These are phyloP conservation scores for Sitta europaea DNA, from an alignment of 2,113 vertebrate genomes.

Conservation along the genomic window DNA sequence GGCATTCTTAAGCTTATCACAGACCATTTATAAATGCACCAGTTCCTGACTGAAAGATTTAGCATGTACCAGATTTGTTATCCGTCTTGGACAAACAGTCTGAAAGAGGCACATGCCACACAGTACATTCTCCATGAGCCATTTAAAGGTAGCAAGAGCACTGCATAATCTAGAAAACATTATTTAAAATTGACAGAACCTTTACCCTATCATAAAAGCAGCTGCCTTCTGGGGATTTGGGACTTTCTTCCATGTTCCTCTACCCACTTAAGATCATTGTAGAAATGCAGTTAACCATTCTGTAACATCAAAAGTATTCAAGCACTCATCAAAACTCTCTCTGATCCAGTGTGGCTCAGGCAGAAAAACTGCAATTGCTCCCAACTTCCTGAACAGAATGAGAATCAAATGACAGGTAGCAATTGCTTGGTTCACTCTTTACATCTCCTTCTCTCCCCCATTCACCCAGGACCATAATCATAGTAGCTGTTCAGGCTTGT, in stretches of 20 bases:
- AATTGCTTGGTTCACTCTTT: background rate
- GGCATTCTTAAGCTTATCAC: slow-evolving; percentile 60
- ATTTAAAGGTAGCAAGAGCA: slow-evolving; percentile 13
- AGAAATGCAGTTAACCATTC: background rate
- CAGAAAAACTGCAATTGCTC: background rate
- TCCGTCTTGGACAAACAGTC: slow-evolving; percentile 48
- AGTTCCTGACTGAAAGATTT: slow-evolving; percentile 59
- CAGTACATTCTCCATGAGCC: slow-evolving; percentile 39
- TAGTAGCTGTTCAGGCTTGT: background rate
- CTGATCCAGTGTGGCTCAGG: background rate
- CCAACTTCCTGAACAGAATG: background rate
- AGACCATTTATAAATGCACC: slow-evolving; percentile 59
- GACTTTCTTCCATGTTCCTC: background rate
- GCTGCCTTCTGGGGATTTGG: background rate
- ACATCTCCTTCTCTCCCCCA: background rate
- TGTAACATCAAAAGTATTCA: background rate
- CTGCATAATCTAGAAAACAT: slow-evolving; percentile 8
- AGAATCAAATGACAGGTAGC: background rate
- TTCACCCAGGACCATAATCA: background rate
- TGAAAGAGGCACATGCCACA: slow-evolving; percentile 41
- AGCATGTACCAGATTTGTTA: slow-evolving; percentile 60
- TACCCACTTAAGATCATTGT: background rate
- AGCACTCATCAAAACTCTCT: background rate
- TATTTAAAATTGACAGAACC: slow-evolving; percentile 38
- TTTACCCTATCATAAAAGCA: background rate